phyloP scores from a whole-genome alignment of 2,113 vertebrate genomes.

The Pedionomus torquatus region DNA sequence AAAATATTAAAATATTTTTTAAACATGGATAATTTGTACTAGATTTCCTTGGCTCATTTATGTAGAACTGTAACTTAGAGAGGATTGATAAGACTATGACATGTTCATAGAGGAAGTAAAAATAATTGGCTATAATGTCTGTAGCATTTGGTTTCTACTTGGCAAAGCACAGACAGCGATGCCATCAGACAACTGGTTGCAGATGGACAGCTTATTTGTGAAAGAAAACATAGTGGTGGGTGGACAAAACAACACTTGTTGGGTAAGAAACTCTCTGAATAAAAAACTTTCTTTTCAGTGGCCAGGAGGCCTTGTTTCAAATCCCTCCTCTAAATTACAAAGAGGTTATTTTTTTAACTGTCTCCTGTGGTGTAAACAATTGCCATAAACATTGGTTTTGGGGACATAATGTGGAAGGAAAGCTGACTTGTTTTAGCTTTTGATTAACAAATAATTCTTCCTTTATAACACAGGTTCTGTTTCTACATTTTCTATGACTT shows the following conservation, averaged over 20 bases:
- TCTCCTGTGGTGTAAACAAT: rapidly evolving
- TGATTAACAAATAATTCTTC: background rate
- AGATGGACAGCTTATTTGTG: background rate
- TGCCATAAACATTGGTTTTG: background rate
- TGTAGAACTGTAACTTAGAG: background rate
- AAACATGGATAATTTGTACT: background rate
- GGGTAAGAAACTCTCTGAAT: background rate
- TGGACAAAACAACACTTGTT: background rate
- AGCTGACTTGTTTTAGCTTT: background rate
- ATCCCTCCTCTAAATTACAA: background rate
- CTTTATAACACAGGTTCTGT: background rate
- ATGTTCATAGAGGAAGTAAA: background rate
- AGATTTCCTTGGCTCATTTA: background rate
- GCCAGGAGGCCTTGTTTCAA: background rate
- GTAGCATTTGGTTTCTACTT: background rate
- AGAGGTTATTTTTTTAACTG: background rate
- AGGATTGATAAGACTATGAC: background rate
- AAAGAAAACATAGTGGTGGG: background rate
- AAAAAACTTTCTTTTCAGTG: background rate
- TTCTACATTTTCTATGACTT: background rate
- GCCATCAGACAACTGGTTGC: background rate
- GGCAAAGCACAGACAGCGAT: background rate
- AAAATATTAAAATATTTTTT: background rate
- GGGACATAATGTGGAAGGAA: rapidly evolving
- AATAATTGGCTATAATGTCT: background rate